Base-by-base conservation (phyloP, 2,113 vertebrate species). In the Epinephelus cyanopodus region DNA sequence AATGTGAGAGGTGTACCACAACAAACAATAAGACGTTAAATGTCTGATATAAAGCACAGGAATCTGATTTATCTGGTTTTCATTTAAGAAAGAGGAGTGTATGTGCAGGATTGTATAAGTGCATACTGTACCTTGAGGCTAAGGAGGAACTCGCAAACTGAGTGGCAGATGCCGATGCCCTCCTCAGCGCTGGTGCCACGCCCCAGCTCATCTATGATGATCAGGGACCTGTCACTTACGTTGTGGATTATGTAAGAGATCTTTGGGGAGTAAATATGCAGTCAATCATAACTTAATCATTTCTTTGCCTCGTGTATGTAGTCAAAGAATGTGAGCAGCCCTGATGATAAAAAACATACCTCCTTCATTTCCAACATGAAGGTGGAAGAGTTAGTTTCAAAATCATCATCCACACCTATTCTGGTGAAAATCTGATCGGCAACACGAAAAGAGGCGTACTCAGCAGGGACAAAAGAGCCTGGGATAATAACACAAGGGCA, bases 281-380 rank as follows among this genome's bases (percentile, higher is more conserved):
- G 50, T 79, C 21, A 84, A 18, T 56, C 58, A 80, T 50, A 4
- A 65, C 48, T 54, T 21, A n/a, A 48, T 74, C 1, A 9, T 21
- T 76, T 72, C 13, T 50, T 53, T 18, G 6, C 4, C 5, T 21
- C 14, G 29, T 18, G 66, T n/a, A 71, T 29, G 15, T 50, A n/a
- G 42, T 13, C 17, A 39, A 23, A 11, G 2, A 71, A 50, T 1
- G 2, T 33, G 25, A 69, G n/a, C 10, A 19, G 14, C 13, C 3
- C 23, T 21, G 25, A 27, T 21, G 8, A 1, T 47, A 39, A 27
- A 2, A 57, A 73, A 70, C 93, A 84, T 61, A 96, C 97, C 96
- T 97, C 98, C 90, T 98, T 98, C 98, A 99, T 99, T 95, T 99
- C 98, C 87, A 98, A 94, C 98, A 99, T 99, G 90, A 99, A 99